These are phyloP conservation scores for Falcunculus frontatus DNA, from an alignment of 2,113 vertebrate genomes.

Conservation along the genomic window DNA sequence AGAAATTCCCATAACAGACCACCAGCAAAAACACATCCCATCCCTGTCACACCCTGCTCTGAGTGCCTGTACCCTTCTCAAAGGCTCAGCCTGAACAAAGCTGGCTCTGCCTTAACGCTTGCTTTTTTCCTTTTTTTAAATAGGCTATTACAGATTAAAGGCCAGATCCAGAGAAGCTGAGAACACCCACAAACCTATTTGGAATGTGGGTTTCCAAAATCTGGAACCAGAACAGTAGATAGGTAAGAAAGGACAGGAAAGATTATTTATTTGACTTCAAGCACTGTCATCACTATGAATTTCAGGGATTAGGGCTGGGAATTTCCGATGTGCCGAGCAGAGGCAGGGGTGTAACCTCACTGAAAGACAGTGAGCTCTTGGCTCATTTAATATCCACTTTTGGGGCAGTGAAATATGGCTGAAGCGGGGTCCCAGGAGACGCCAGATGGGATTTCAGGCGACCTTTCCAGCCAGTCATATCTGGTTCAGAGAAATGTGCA, in stretches of 20 bases:
- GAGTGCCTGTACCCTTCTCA: neutral
- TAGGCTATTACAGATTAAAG: neutral
- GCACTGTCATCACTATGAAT: neutral
- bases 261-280: neutral
- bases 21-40: neutral
- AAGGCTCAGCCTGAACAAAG: neutral
- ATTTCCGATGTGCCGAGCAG: neutral
- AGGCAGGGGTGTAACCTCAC: neutral
- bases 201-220: neutral
- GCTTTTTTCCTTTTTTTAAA: neutral
- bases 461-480: slow-evolving; percentile 25
- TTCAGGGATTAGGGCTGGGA: neutral
- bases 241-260: neutral
- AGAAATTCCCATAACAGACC: neutral
- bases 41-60: neutral
- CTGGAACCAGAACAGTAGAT: slow-evolving; percentile 11
- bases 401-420: neutral
- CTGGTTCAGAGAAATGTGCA: neutral
- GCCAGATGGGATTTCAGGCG: slow-evolving; percentile 46
- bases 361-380: neutral
- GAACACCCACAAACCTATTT: neutral
- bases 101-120: neutral
- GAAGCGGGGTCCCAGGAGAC: neutral
- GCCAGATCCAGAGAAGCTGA: neutral
- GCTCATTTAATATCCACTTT: neutral